These are phyloP conservation scores for Pygocentrus nattereri DNA, from an alignment of 2,797 vertebrate genomes.

Conservation along the genomic window DNA sequence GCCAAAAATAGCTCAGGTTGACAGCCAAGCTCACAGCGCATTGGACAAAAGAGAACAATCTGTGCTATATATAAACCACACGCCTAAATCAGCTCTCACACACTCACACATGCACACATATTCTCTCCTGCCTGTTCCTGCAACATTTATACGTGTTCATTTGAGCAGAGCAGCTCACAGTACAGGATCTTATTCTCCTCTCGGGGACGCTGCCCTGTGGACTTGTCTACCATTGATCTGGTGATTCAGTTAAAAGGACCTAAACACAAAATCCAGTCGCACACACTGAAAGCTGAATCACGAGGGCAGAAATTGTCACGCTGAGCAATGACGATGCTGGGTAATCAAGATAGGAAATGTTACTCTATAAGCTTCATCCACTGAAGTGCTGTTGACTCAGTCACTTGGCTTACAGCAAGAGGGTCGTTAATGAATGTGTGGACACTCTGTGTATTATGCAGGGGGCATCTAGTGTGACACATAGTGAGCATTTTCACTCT, in stretches of 20 bases:
- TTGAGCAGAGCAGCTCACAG: constrained; percentile 17
- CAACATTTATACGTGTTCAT: constrained; percentile 19
- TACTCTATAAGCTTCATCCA: not conserved
- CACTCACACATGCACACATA: constrained; percentile 46
- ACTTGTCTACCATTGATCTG: constrained; percentile 3
- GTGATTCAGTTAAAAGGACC: not conserved
- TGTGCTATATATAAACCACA: constrained; percentile 49
- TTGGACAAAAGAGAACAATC: constrained; percentile 28
- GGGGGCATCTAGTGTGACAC: not conserved
- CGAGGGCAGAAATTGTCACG: not conserved
- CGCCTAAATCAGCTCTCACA: constrained; percentile 3
- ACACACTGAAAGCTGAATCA: constrained; percentile 1
- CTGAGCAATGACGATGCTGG: not conserved
- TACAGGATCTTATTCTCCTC: not conserved
- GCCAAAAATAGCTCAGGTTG: constrained; percentile 54
- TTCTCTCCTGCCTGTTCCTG: constrained; percentile 29
- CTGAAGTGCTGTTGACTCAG: constrained; percentile 6
- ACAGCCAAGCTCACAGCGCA: constrained; percentile 40
- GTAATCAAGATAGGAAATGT: not conserved
- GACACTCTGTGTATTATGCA: not conserved
- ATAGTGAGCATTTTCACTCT: not conserved
- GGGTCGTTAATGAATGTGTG: not conserved
- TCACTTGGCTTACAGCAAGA: not conserved
- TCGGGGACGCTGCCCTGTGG: not conserved
- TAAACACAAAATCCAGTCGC: not conserved